Conservation (phyloP, 2,888 invertebrate species). For the Agrochola circellaris region DNA sequence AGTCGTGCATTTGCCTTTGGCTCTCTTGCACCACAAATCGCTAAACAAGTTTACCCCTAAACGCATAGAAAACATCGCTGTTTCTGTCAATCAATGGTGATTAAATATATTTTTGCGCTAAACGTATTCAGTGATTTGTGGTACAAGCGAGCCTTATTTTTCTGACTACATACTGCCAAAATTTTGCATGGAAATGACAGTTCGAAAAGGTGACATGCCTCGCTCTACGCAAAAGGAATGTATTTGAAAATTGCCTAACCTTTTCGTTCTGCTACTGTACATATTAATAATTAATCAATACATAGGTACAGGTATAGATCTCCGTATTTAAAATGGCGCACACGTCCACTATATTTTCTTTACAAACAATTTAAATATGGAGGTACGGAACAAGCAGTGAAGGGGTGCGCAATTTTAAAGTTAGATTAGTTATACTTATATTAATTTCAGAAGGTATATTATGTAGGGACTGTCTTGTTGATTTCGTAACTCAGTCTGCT, state of each 20-base stretch:
- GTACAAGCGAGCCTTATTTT: constrained; percentile 1
- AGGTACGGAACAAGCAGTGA: background rate
- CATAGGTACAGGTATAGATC: background rate
- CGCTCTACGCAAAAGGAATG: constrained; percentile 27
- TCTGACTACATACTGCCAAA: constrained; percentile 2
- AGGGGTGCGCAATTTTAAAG: background rate
- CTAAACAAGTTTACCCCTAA: background rate
- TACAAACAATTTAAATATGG: background rate
- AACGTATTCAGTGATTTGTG: background rate
- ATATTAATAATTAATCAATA: constrained; percentile 3
- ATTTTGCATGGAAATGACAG: background rate
- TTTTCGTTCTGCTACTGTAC: constrained; percentile 24
- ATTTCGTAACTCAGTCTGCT: constrained; percentile 60
- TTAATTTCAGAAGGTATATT: constrained; percentile 12
- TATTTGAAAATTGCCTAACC: constrained; percentile 24
- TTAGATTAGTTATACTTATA: background rate
- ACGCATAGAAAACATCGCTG: background rate
- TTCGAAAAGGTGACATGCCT: background rate
- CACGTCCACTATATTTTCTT: constrained; percentile 1
- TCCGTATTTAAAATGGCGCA: constrained; percentile 17
- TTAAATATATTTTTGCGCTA: background rate
- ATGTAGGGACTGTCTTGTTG: constrained; percentile 17
- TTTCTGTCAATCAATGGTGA: background rate
- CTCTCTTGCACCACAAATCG: background rate
- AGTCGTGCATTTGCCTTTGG: background rate